Conservation (phyloP, 2,888 invertebrate genomes). For the Scaptomyza caliginosa region DNA sequence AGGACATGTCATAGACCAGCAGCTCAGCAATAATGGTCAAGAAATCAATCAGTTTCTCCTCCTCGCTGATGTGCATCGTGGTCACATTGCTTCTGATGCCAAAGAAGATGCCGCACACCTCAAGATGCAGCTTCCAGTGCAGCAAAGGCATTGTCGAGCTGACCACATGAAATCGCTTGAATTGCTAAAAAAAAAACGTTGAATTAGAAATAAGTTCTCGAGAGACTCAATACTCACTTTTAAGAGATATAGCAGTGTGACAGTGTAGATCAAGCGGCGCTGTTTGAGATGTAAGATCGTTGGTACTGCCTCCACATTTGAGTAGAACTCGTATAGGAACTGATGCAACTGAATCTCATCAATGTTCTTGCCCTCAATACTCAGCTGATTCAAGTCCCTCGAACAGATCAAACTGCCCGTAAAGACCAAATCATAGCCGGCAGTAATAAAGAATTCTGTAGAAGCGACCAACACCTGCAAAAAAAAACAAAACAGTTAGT, state of each 20-base stretch:
- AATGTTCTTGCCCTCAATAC: conserved; percentile 38
- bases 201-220: not conserved
- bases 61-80: not conserved
- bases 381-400: conserved; percentile 44
- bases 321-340: conserved; percentile 72
- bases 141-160: conserved; percentile 33
- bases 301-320: conserved; percentile 51
- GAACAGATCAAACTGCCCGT: conserved; percentile 65
- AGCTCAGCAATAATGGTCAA: conserved; percentile 59
- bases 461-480: conserved; percentile 60
- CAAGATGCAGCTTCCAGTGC: conserved; percentile 58
- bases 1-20: conserved; percentile 18
- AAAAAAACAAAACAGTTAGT: not conserved
- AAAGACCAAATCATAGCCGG: conserved; percentile 69
- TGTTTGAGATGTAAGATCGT: conserved; percentile 23
- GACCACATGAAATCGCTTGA: conserved; percentile 47
- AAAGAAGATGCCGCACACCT: conserved; percentile 60
- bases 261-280: conserved; percentile 63
- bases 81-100: conserved; percentile 1
- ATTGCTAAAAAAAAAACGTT: conserved; percentile 54
- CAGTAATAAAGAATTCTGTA: conserved; percentile 65
- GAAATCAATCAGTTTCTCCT: conserved; percentile 60
- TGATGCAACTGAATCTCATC: conserved; percentile 58
- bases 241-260: conserved; percentile 74
- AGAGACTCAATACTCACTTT: conserved; percentile 48